Conservation (phyloP, 2,888 invertebrate species). For the Megamerina dolium region DNA sequence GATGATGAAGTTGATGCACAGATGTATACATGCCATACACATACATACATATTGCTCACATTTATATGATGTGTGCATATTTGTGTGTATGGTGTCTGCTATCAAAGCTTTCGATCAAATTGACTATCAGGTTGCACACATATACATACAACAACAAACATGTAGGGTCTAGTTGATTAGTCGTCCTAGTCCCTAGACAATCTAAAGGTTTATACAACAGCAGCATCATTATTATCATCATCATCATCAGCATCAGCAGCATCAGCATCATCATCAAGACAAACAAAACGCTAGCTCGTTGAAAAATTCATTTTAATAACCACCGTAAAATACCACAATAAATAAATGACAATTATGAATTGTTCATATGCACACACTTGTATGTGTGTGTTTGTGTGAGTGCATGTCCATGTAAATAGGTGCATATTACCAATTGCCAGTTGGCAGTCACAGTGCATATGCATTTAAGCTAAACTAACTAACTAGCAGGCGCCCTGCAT, state of each 20-base stretch:
- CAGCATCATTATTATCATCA: too few species aligned
- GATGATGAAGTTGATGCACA: slow-evolving; percentile 10
- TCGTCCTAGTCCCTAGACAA: too few species aligned
- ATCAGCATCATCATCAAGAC: too few species aligned
- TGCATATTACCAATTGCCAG: slow-evolving; percentile 1
- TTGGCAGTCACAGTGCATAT: background rate
- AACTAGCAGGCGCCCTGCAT: slow-evolving; percentile 17
- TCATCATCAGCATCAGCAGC: too few species aligned
- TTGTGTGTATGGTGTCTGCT: slow-evolving; percentile 17
- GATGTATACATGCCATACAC: background rate
- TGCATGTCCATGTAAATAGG: background rate
- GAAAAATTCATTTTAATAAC: slow-evolving; percentile 46
- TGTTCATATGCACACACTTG: slow-evolving; percentile 24
- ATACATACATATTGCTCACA: background rate
- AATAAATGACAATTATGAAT: slow-evolving; percentile 49
- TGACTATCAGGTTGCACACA: slow-evolving; percentile 36
- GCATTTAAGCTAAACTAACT: background rate
- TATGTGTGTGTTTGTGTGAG: background rate
- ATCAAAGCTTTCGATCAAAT: slow-evolving; percentile 46
- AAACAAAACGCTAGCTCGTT: slow-evolving; percentile 9
- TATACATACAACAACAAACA: background rate
- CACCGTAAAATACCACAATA: slow-evolving; percentile 47
- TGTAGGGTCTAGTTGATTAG: background rate
- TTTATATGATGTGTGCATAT: slow-evolving; percentile 2
- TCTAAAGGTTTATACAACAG: too few species aligned